phyloP scores from a whole-genome alignment of 2,797 vertebrate genomes.

The Malacoctenus gilli region DNA sequence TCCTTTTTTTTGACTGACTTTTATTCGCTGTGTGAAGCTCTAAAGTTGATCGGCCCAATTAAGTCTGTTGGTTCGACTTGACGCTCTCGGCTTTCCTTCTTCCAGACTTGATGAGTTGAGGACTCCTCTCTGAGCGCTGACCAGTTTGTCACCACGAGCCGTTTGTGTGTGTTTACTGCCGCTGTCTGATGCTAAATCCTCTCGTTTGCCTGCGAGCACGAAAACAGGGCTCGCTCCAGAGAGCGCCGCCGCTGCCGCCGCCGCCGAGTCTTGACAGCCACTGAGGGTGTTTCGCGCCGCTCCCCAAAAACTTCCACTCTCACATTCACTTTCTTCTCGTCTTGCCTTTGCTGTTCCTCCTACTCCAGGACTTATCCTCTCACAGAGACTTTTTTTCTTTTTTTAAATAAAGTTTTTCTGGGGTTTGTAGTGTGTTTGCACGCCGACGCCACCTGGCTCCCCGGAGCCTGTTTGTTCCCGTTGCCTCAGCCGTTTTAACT shows the following conservation, averaged over 20 bases:
- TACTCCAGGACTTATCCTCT: constrained; percentile 53
- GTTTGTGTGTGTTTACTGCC: constrained; percentile 20
- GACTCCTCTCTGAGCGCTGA: constrained; percentile 11
- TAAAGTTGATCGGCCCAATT: too few relatives aligned
- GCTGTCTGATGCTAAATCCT: constrained; percentile 18
- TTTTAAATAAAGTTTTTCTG: too few relatives aligned
- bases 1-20: too few relatives aligned
- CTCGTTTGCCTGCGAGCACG: constrained; percentile 25
- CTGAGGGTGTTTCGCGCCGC: constrained; percentile 38
- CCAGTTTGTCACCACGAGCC: constrained; percentile 1
- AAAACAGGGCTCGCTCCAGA: constrained; percentile 50
- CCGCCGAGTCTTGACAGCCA: constrained; percentile 57
- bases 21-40: too few relatives aligned
- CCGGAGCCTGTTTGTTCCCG: too few relatives aligned
- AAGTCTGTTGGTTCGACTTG: too few relatives aligned
- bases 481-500: too few relatives aligned
- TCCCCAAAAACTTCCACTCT: constrained; percentile 64
- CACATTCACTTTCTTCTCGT: constrained; percentile 68
- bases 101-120: constrained; percentile 12
- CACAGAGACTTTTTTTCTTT: too few relatives aligned
- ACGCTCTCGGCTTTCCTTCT: not conserved
- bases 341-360: constrained; percentile 59
- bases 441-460: constrained; percentile 27
- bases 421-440: constrained; percentile 35
- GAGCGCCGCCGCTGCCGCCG: too few relatives aligned